phyloP scores from a whole-genome alignment of 1,140 invertebrate genomes.

The Aphis craccivora region DNA sequence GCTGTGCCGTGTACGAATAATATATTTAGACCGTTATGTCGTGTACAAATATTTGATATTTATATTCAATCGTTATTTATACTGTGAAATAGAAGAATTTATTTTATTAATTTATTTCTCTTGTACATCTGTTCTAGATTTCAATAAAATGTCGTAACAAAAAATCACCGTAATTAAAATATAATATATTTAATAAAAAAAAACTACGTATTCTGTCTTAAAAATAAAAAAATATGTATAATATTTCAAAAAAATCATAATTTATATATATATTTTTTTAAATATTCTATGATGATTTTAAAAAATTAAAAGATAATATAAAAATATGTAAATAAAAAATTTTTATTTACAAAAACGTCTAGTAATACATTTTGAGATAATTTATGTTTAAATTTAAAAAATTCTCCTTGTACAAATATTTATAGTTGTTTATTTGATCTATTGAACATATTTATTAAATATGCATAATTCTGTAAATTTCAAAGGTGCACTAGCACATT shows the following conservation, averaged over 20 bases:
- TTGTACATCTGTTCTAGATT: neutral
- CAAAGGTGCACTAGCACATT: too few relatives aligned
- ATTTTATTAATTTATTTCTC: neutral
- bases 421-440: neutral
- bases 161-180: too few relatives aligned
- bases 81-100: neutral
- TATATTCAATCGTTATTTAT: neutral
- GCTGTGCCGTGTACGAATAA: neutral
- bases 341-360: neutral
- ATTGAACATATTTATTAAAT: neutral
- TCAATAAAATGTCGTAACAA: too few relatives aligned
- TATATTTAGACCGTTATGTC: neutral
- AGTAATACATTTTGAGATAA: neutral
- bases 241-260: too few relatives aligned
- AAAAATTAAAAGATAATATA: too few relatives aligned
- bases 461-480: too few relatives aligned
- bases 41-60: conserved; percentile 1
- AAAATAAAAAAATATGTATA: too few relatives aligned
- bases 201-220: too few relatives aligned
- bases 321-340: too few relatives aligned
- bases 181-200: too few relatives aligned
- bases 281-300: too few relatives aligned
- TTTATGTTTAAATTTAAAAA: neutral
- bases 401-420: neutral
- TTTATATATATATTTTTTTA: too few relatives aligned